These are phyloP conservation scores for Calcarius lapponicus DNA, from an alignment of 2,797 vertebrate genomes.

Conservation along the genomic window DNA sequence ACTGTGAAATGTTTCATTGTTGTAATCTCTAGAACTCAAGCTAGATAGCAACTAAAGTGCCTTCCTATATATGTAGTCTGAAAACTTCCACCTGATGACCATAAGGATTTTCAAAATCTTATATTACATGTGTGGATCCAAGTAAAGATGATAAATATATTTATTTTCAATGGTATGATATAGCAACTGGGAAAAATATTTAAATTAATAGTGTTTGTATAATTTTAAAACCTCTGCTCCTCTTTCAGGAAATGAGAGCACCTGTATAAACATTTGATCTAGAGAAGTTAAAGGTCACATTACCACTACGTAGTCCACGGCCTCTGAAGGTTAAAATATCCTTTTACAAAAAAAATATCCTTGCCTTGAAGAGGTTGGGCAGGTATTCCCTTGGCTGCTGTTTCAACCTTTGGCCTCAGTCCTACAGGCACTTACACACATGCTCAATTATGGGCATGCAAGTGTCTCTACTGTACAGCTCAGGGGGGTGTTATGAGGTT, in stretches of 20 bases:
- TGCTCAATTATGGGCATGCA: background rate
- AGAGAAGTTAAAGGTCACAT: conserved; percentile 65
- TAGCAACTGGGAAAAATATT: conserved; percentile 40
- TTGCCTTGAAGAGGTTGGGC: conserved; percentile 35
- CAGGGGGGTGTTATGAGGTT: background rate
- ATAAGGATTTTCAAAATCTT: background rate
- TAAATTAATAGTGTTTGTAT: conserved; percentile 60
- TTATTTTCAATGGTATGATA: background rate
- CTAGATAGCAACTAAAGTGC: background rate
- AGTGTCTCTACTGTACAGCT: background rate
- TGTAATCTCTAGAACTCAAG: background rate
- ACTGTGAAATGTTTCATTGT: background rate
- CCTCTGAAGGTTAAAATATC: conserved; percentile 63
- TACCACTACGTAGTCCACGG: conserved; percentile 13
- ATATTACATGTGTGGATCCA: background rate
- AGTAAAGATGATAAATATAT: background rate
- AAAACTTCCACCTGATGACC: background rate
- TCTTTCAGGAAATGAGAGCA: conserved; percentile 67
- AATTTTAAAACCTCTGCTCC: conserved; percentile 55
- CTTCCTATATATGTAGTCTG: background rate
- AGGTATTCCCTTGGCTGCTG: conserved; percentile 57
- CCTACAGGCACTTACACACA: conserved; percentile 15
- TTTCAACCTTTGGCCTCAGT: conserved; percentile 43
- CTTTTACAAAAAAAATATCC: conserved; percentile 64
- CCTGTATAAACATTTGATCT: conserved; percentile 65